Conservation (phyloP, 2,888 invertebrate genomes). For the Luperina testacea region DNA sequence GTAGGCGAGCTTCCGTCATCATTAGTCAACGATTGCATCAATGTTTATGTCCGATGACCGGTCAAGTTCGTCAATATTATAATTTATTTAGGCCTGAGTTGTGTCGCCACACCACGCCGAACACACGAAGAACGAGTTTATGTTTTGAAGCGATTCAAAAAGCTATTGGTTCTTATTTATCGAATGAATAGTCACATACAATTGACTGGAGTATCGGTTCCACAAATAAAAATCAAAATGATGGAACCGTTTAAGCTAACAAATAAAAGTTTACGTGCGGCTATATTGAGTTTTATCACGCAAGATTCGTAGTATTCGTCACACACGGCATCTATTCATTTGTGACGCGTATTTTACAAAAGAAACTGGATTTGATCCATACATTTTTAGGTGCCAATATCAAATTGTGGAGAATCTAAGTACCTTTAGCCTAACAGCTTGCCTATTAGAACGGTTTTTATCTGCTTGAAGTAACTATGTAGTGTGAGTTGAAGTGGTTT, state of each 20-base stretch:
- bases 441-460: neutral
- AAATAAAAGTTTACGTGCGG: slow-evolving; percentile 41
- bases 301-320: slow-evolving; percentile 66
- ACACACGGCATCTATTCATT: slow-evolving; percentile 61
- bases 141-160: neutral
- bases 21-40: slow-evolving; percentile 73
- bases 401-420: neutral
- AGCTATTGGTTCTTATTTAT: neutral
- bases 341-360: slow-evolving; percentile 69
- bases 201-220: slow-evolving; percentile 5
- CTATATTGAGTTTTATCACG: slow-evolving; percentile 46
- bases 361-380: slow-evolving; percentile 60
- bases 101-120: neutral
- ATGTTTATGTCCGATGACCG: slow-evolving; percentile 64
- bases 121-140: neutral
- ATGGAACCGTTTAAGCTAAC: slow-evolving; percentile 30
- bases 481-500: neutral
- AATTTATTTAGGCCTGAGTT: slow-evolving; percentile 33
- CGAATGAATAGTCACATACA: neutral
- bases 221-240: slow-evolving; percentile 24
- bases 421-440: slow-evolving; percentile 9
- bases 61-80: slow-evolving; percentile 58
- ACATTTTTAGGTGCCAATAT: neutral
- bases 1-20: slow-evolving; percentile 83
- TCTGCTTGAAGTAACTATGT: slow-evolving; percentile 9